Evolutionary conservation across 2,797 vertebrate genomes (phyloP).

Genomic region (Anabas testudineus): DNA sequence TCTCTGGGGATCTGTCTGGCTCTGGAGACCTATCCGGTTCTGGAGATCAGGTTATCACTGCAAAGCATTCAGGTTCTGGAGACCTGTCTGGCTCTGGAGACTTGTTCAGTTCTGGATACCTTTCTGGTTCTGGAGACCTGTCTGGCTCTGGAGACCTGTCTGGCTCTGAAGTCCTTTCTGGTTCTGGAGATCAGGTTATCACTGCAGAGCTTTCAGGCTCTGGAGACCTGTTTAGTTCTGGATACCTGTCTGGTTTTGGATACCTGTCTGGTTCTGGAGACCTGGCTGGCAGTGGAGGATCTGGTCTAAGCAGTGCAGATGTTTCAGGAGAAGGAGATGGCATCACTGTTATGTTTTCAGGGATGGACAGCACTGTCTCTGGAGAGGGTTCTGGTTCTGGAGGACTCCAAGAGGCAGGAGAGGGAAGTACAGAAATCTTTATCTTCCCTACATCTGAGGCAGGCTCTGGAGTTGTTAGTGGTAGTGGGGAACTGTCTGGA

Average conservation of each 20-base stretch:
- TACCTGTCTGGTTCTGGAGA: slow-evolving; percentile 30
- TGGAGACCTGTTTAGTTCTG: slow-evolving; percentile 36
- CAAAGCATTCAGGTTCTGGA: slow-evolving; percentile 32
- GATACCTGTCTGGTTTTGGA: slow-evolving; percentile 40
- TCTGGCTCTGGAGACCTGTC: slow-evolving; percentile 7
- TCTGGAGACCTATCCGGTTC: slow-evolving; percentile 40
- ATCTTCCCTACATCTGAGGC: slow-evolving; percentile 55
- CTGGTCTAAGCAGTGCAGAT: slow-evolving; percentile 45
- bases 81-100: slow-evolving; percentile 11
- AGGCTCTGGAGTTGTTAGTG: slow-evolving; percentile 78
- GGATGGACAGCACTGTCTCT: slow-evolving; percentile 49
- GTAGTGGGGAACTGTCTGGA: slow-evolving; percentile 60
- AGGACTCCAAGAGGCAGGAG: slow-evolving; percentile 73
- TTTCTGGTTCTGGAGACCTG: slow-evolving; percentile 9
- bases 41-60: slow-evolving; percentile 7
- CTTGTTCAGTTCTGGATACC: slow-evolving; percentile 13
- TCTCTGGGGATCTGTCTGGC: slow-evolving; percentile 20
- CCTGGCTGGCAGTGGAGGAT: slow-evolving; percentile 44
- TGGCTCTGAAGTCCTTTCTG: slow-evolving; percentile 22
- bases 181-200: neutral
- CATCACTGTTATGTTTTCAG: slow-evolving; percentile 69
- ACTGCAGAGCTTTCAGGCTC: slow-evolving; percentile 26
- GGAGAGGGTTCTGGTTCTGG: slow-evolving; percentile 69
- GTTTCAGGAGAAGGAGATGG: slow-evolving; percentile 66
- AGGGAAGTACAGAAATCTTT: slow-evolving; percentile 73